These are phyloP conservation scores for Drosophila falleni DNA, from an alignment of 2,888 invertebrate species.

Conservation along the genomic window DNA sequence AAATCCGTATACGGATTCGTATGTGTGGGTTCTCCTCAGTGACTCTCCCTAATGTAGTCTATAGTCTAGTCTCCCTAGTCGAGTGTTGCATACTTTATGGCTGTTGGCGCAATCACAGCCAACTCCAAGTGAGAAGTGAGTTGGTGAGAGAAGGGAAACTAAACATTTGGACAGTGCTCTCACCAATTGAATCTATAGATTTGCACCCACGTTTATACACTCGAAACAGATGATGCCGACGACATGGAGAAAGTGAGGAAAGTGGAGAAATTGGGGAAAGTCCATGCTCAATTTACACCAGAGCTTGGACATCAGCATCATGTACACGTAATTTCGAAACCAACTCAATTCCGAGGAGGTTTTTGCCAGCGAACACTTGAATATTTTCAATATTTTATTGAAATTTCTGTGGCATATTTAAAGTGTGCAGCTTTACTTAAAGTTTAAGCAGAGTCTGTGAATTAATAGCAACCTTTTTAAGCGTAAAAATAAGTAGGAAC, in stretches of 20 bases:
- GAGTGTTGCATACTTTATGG: constrained; percentile 76
- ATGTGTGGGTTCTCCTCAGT: constrained; percentile 25
- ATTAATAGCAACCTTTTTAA: not conserved
- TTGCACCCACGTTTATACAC: constrained; percentile 16
- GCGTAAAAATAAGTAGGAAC: too few relatives aligned
- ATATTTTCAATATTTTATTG: constrained; percentile 5
- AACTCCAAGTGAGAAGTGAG: constrained; percentile 12
- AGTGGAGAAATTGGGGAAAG: not conserved
- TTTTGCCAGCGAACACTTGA: not conserved
- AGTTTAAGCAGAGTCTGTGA: too few relatives aligned
- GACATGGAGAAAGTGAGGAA: not conserved
- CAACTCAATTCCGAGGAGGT: not conserved
- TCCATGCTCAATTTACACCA: constrained; percentile 9
- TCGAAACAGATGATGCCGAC: constrained; percentile 37
- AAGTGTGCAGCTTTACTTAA: not conserved
- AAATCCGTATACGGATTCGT: not conserved
- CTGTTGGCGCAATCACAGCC: constrained; percentile 61
- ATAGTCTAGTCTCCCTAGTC: constrained; percentile 18
- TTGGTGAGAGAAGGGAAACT: too few relatives aligned
- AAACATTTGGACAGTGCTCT: constrained; percentile 16
- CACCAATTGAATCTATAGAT: constrained; percentile 32
- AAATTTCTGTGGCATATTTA: not conserved
- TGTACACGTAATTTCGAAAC: not conserved
- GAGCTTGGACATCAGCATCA: not conserved
- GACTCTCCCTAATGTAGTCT: not conserved